A percentile compares a stretch with the other conserved stretches of the same genome.
These are phyloP conservation scores for Pristionchus fissidentatus DNA, from an alignment of 2,888 invertebrate genomes.

Conservation along the genomic window DNA sequence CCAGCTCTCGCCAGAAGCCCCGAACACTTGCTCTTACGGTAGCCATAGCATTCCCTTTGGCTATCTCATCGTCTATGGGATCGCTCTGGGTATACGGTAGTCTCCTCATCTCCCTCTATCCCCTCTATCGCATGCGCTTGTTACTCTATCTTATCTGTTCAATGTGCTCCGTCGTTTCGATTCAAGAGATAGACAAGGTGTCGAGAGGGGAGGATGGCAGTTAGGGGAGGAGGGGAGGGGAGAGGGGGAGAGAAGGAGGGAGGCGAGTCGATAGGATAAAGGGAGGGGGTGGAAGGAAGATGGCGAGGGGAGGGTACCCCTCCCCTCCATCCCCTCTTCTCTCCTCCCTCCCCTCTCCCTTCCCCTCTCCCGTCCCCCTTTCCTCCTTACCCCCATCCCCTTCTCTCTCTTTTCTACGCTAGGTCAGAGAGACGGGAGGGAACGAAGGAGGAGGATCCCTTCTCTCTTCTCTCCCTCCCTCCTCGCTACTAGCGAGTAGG, in stretches of 20 bases:
- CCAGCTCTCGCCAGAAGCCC: too few relatives aligned
- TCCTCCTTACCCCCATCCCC: background rate
- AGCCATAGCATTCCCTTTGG: too few relatives aligned
- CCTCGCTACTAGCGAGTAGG: background rate
- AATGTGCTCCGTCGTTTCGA: background rate
- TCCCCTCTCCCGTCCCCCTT: background rate
- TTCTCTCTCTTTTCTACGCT: background rate
- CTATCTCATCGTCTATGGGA: too few relatives aligned
- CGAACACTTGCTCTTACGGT: too few relatives aligned
- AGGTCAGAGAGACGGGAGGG: slow-evolving; percentile 7
- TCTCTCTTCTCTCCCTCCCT: background rate
- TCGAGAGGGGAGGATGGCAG: slow-evolving; percentile 20
- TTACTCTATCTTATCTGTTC: slow-evolving; percentile 29
- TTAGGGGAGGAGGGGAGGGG: background rate
- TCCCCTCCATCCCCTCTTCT: background rate
- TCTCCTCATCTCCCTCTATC: background rate
- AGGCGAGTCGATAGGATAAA: slow-evolving; percentile 38
- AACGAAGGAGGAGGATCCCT: background rate
- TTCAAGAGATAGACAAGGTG: slow-evolving; percentile 14
- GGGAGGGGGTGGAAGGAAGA: background rate
- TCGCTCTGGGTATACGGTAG: slow-evolving; percentile 17
- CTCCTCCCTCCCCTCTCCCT: background rate
- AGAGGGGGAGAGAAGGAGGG: slow-evolving; percentile 10
- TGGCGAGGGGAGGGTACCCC: background rate
- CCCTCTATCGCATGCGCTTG: background rate